These are phyloP conservation scores for Drosophila burlai DNA, from an alignment of 1,140 invertebrate species.

Conservation along the genomic window DNA sequence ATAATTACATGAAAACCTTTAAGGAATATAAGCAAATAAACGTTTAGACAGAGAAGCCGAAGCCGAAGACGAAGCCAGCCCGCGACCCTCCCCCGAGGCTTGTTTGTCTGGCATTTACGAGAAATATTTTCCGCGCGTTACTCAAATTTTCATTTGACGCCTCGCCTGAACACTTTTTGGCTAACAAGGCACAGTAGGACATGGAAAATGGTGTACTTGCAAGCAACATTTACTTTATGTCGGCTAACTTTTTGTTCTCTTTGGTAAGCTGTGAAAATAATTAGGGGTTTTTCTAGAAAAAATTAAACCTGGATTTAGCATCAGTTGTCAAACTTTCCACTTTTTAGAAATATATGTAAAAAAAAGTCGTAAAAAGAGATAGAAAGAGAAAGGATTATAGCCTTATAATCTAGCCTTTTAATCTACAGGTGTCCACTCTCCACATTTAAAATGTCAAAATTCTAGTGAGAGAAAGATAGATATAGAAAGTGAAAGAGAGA, in stretches of 20 bases:
- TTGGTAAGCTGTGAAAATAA: background rate
- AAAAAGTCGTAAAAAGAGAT: background rate
- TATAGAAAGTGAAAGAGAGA: too few relatives aligned
- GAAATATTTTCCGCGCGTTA: conserved; percentile 13
- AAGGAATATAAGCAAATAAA: background rate
- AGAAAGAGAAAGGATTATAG: background rate
- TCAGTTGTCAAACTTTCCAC: too few relatives aligned
- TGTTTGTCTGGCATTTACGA: conserved; percentile 11
- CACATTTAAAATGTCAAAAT: background rate
- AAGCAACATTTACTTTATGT: background rate
- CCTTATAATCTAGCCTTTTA: background rate
- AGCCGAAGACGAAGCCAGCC: background rate
- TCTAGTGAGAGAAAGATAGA: background rate
- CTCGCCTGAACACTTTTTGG: conserved; percentile 3
- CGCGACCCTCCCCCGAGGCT: background rate
- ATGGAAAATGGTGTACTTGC: background rate
- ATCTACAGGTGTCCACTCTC: background rate
- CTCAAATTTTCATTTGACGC: conserved; percentile 10
- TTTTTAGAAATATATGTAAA: background rate
- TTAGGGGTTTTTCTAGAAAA: background rate
- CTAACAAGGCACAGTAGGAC: conserved; percentile 1
- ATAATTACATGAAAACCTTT: background rate
- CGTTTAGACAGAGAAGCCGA: background rate
- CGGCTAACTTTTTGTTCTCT: background rate
- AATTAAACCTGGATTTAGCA: background rate